Base-by-base conservation (phyloP, 2,113 vertebrate species). In the Glareola pratincola region DNA sequence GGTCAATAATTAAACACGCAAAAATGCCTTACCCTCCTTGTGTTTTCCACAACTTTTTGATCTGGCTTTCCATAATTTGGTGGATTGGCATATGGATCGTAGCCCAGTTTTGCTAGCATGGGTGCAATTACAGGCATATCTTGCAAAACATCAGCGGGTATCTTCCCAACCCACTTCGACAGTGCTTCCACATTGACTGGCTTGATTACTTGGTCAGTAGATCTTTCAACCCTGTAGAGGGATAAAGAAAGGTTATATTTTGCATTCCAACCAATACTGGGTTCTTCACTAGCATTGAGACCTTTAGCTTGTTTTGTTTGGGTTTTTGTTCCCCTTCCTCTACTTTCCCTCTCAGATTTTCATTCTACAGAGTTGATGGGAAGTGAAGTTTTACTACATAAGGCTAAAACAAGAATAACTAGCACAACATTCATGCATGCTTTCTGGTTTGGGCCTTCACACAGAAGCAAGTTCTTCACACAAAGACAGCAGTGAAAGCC, bases 121-220 rank as follows among this genome's bases (percentile, higher is more conserved):
- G 99, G 99, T 24, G 99, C 99, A 20, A 99, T 99, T 92, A 98
- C 98, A 0, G 99, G 98, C 99, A 99, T 99, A 91, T 99, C 99
- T 79, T 98, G 98, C 94, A 99, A 97, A 39, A 99, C 99, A 34
- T 99, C 99, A 5, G 98, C 86, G 0, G 99, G 99, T 72, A 99
- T 99, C 97, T 99, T 99, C 71, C 99, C 99, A 48, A 99, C 99
- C 99, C 99, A 99, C 96, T 99, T 99, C 16, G 99, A 99, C 75
- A 99, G 98, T 3, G 99, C 99, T 90, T 99, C 99, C 96, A 99
- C 98, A 1, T 99, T 99, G 91, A 99, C 99, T 2, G 99, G 99
- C 89, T 99, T 99, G 98, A 99, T 99, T 76, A 99, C 99, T 94
- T 99, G 99, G 94, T 99, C 99, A 73, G 99, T 99, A 45, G 99